phyloP scores from a whole-genome alignment of 2,888 invertebrate species.

The Campoplex nolae region DNA sequence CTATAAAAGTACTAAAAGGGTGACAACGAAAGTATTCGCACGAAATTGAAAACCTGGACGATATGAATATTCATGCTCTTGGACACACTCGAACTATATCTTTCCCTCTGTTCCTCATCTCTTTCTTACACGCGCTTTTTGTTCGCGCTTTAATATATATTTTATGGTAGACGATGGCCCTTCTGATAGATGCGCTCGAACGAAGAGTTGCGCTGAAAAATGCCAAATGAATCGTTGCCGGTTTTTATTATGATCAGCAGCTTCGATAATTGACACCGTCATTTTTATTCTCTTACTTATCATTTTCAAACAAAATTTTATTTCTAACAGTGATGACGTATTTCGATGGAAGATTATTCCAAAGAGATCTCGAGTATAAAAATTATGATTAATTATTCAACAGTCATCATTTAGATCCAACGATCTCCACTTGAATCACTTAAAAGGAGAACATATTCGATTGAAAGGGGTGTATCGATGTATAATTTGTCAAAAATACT shows the following conservation, averaged over 20 bases:
- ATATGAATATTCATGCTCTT: constrained; percentile 82
- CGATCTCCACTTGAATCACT: background rate
- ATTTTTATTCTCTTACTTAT: background rate
- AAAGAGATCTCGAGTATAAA: background rate
- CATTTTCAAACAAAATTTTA: background rate
- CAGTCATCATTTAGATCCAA: background rate
- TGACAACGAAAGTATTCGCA: constrained; percentile 80
- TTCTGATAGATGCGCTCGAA: constrained; percentile 56
- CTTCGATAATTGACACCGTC: background rate
- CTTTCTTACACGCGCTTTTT: constrained; percentile 54
- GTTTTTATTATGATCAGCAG: constrained; percentile 16
- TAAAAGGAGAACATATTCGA: background rate
- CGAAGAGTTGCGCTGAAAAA: constrained; percentile 39
- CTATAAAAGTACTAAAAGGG: constrained; percentile 82
- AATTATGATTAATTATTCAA: background rate
- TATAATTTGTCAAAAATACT: background rate
- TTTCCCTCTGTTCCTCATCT: background rate
- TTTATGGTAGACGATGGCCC: constrained; percentile 76
- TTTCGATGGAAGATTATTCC: background rate
- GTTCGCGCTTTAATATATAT: constrained; percentile 80
- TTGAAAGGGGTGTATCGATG: background rate
- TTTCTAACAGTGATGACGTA: background rate
- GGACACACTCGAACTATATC: constrained; percentile 52
- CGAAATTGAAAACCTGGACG: constrained; percentile 83
- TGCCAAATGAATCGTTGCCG: constrained; percentile 18